Evolutionary conservation across 2,888 invertebrate species (phyloP).

Genomic region (Xylota segnis): DNA sequence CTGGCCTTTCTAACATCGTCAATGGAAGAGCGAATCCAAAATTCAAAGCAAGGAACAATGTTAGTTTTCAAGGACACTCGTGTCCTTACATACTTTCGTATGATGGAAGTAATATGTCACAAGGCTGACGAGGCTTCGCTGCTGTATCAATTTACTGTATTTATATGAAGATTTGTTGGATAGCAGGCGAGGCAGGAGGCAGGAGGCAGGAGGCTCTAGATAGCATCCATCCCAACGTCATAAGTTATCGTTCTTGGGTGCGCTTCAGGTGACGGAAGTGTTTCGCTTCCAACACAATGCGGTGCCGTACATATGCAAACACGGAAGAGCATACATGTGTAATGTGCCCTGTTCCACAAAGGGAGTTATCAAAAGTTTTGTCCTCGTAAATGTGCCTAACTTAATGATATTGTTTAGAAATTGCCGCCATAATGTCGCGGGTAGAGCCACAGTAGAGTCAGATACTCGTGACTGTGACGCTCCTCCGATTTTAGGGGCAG

Average conservation of each 20-base stretch:
- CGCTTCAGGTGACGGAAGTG: constrained; percentile 39
- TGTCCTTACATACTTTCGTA: constrained; percentile 50
- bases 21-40: constrained; percentile 29
- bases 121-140: constrained; percentile 33
- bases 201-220: constrained; percentile 39
- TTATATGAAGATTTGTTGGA: constrained; percentile 64
- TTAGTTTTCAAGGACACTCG: constrained; percentile 69
- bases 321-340: constrained; percentile 28
- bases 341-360: constrained; percentile 26
- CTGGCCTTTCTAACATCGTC: constrained; percentile 26
- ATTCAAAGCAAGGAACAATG: constrained; percentile 43
- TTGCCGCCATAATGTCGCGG: constrained; percentile 60
- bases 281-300: constrained; percentile 42
- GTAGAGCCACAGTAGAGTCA: constrained; percentile 6
- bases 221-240: constrained; percentile 19
- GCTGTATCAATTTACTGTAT: constrained; percentile 64
- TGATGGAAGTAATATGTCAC: constrained; percentile 33
- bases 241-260: constrained; percentile 58
- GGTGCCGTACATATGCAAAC: constrained; percentile 34
- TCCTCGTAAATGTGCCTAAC: constrained; percentile 66
- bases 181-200: constrained; percentile 37
- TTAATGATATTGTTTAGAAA: constrained; percentile 69
- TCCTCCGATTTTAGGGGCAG: constrained; percentile 15
- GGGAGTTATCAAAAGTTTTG: constrained; percentile 49
- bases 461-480: too few species aligned